phyloP scores from a whole-genome alignment of 2,888 invertebrate species.

The Cephalotes varians region DNA sequence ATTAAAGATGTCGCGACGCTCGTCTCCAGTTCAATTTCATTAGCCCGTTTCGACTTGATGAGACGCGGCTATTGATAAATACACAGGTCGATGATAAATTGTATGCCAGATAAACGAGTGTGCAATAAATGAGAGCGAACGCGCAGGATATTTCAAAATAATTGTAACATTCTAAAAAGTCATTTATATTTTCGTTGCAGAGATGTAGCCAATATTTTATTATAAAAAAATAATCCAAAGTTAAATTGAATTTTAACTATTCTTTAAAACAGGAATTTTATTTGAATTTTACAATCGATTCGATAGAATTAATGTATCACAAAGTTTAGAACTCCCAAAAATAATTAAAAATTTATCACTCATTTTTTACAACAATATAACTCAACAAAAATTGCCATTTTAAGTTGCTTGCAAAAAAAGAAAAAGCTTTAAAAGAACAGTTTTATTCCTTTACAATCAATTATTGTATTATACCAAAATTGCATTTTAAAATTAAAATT shows the following conservation, averaged over 20 bases:
- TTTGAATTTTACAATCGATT: not conserved
- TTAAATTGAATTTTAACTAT: not conserved
- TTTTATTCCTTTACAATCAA: no score
- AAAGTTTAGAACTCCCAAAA: not conserved
- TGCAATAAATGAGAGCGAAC: not conserved
- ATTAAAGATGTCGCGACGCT: conserved; percentile 71
- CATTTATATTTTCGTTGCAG: not conserved
- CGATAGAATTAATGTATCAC: not conserved
- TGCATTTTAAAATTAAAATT: no score
- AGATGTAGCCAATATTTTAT: not conserved
- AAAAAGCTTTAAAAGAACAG: no score
- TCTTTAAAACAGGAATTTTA: not conserved
- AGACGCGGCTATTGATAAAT: conserved; percentile 33
- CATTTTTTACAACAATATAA: no score
- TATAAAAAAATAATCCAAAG: not conserved
- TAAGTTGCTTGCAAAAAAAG: no score
- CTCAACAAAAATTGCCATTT: no score
- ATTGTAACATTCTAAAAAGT: not conserved
- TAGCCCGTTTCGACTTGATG: conserved; percentile 40
- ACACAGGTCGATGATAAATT: conserved; percentile 32
- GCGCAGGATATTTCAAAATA: not conserved
- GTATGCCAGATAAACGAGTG: not conserved
- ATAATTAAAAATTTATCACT: not conserved
- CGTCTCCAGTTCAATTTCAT: conserved; percentile 42
- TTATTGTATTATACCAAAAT: no score